Evolutionary conservation across 2,888 invertebrate species (phyloP), one percentile per base, ranked within the genome.

Genomic region (Actias luna): DNA sequence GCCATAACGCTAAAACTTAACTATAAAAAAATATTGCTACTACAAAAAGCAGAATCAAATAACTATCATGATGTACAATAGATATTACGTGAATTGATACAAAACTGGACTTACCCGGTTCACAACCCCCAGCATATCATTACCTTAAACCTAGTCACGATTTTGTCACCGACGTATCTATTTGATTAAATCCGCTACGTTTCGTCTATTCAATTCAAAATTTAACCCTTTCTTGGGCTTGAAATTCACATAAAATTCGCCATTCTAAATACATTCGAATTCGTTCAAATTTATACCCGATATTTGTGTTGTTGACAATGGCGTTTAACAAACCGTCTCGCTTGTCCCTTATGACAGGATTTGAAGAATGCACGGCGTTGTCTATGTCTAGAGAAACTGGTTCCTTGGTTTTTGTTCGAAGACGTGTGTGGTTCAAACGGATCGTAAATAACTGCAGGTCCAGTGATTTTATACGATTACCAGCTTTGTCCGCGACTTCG

Each of bases 271-370:
- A 61, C 63, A 64, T 62, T 67, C 39, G 67, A 71, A 82, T 80
- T 81, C 83, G 75, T 87, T 86, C 81, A 87, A 86, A 68, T 82
- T 78, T 79, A 86, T 85, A 84, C 78, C 77, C 74, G 82, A 79
- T 80, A 83, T 85, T 84, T 84, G 72, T 68, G 66, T 61, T 52
- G 68, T 63, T 67, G 69, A 89, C 88, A 91, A 90, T 79, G 73
- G 79, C 81, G 80, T 88, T 89, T 88, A 89, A 88, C 87, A 82
- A 85, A 84, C 79, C 82, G 86, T 89, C 84, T 83, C 80, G 88
- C 85, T 86, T 74, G 78, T 76, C 77, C 74, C 74, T 79, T 73
- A 75, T 74, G 74, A 77, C 74, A 71, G 76, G 72, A 75, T 78
- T 76, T 74, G 73, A 70, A 74, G 73, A 62, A 57, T 33, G 58